Evolutionary conservation across 2,797 vertebrate species (phyloP).

Genomic region (Melanotaenia nigrans): DNA sequence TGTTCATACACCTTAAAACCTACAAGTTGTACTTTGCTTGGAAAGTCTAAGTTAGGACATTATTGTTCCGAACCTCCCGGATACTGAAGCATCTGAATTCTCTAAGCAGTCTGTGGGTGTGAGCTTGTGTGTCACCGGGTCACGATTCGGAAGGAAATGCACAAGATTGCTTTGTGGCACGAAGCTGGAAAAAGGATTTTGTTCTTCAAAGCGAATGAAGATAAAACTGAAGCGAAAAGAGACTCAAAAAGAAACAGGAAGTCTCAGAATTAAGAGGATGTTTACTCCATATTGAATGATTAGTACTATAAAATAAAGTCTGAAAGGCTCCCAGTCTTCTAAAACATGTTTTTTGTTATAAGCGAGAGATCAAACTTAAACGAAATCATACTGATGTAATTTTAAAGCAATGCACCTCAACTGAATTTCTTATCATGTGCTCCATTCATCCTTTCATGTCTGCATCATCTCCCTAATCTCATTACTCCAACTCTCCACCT

Average conservation of each 20-base stretch:
- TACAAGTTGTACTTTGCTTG: background rate
- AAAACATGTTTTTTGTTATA: conserved; percentile 18
- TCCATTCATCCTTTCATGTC: conserved; percentile 5
- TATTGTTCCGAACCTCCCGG: background rate
- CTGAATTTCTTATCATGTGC: background rate
- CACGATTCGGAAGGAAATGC: conserved; percentile 39
- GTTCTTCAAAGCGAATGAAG: conserved; percentile 6
- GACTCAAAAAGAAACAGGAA: conserved; percentile 7
- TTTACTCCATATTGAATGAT: background rate
- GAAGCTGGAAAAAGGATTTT: conserved; percentile 21
- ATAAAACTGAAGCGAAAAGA: conserved; percentile 16
- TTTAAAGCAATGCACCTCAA: background rate
- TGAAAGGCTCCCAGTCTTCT: background rate
- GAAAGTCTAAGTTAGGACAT: background rate
- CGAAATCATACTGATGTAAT: too few species aligned
- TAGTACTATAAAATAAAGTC: background rate
- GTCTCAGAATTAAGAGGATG: background rate
- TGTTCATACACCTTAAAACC: too few species aligned
- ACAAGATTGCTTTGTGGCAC: conserved; percentile 8
- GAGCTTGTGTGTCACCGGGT: conserved; percentile 16
- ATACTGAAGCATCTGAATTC: background rate
- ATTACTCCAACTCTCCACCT: conserved; percentile 9
- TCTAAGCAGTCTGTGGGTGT: background rate
- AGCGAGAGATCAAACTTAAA: background rate
- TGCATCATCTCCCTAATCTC: conserved; percentile 24